A percentile compares a stretch with the other conserved stretches of the same genome.
Evolutionary conservation across 2,797 vertebrate genomes (phyloP).

Genomic region (Brachyalestes nurse): DNA sequence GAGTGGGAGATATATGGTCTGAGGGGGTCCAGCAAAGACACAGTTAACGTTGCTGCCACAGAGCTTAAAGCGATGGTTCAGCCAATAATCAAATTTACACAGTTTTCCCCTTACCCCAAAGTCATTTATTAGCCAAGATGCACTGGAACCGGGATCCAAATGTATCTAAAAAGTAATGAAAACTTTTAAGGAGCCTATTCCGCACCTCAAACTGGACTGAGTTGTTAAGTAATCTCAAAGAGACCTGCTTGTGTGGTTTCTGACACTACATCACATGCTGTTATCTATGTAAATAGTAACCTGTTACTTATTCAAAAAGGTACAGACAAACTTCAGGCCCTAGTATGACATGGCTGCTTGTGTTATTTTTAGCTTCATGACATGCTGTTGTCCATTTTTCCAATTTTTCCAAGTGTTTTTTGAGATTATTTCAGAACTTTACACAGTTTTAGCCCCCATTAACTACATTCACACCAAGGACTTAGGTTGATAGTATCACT

Average conservation of each 20-base stretch:
- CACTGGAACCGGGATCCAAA: neutral
- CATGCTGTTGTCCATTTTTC: no score
- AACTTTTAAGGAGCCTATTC: neutral
- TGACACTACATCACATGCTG: neutral
- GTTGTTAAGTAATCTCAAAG: neutral
- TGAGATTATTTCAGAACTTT: no score
- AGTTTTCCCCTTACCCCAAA: neutral
- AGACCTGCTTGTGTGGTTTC: neutral
- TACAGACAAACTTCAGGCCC: no score
- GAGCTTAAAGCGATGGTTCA: neutral
- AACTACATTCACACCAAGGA: no score
- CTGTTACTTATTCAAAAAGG: no score
- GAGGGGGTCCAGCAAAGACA: conserved; percentile 26
- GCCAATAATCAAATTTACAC: neutral
- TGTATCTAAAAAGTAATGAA: neutral
- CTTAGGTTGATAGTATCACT: no score
- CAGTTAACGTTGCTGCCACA: conserved; percentile 28
- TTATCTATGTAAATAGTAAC: neutral
- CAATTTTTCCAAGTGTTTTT: no score
- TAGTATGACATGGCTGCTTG: neutral
- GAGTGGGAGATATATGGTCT: conserved; percentile 43
- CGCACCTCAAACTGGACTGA: neutral
- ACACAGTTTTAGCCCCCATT: no score
- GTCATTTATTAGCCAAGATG: neutral
- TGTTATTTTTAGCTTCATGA: neutral